These are phyloP conservation scores for Dendrolimus kikuchii DNA, from an alignment of 1,140 invertebrate species.

Conservation along the genomic window DNA sequence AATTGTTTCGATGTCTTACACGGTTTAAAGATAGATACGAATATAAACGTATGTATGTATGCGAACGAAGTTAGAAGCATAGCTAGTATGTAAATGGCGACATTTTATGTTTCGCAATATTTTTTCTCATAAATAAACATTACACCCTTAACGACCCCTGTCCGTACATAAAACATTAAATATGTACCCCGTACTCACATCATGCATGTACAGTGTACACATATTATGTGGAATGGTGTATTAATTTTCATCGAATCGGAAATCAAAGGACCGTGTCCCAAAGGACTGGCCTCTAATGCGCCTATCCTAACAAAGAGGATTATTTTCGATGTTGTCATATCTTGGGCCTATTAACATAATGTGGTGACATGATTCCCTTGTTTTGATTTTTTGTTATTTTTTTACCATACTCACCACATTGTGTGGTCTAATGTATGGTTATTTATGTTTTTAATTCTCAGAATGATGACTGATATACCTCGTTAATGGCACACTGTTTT, in stretches of 20 bases:
- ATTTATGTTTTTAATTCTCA: slow-evolving; percentile 19
- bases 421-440: slow-evolving; percentile 39
- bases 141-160: slow-evolving; percentile 3
- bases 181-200: slow-evolving; percentile 26
- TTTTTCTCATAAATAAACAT: slow-evolving; percentile 29
- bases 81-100: no score
- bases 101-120: neutral
- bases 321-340: slow-evolving; percentile 60
- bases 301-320: slow-evolving; percentile 62
- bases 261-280: slow-evolving; percentile 57
- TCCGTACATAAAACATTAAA: slow-evolving; percentile 19
- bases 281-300: slow-evolving; percentile 42
- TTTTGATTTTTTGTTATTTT: slow-evolving; percentile 34
- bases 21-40: no score
- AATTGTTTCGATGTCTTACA: no score
- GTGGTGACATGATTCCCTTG: slow-evolving; percentile 41
- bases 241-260: slow-evolving; percentile 62
- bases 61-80: no score
- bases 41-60: no score
- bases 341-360: slow-evolving; percentile 56
- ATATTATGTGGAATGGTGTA: slow-evolving; percentile 17
- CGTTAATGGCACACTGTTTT: slow-evolving; percentile 16
- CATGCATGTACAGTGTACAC: no score
- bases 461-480: slow-evolving; percentile 20
- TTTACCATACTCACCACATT: slow-evolving; percentile 30